Evolutionary conservation across 2,113 vertebrate species (phyloP), one percentile per base, ranked within the genome.

Genomic region (Chauna torquata): DNA sequence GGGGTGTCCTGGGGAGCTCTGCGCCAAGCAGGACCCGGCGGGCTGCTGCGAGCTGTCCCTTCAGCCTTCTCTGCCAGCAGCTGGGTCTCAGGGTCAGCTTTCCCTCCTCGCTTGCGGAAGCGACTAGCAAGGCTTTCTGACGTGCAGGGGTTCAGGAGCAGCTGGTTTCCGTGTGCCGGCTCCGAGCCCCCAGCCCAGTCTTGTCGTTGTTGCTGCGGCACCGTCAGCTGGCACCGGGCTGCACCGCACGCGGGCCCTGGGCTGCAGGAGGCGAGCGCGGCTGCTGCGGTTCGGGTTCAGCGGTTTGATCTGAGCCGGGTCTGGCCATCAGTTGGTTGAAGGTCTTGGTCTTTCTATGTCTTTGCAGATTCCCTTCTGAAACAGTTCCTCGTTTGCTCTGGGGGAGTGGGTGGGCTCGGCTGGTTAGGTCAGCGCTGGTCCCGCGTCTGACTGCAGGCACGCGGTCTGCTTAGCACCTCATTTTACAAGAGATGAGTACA

Each of bases 391-490:
- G 2, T 58, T 57, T 42, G 30, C 18, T 58, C 57, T 61, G 7
- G 9, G 54, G 58, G 15, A 13, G 54, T 28, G 16, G 42, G 30
- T 69, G 66, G 54, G 54, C 86, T 82, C 65, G 42, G 58, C 32
- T 55, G 13, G 8, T 23, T 0, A 1, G 49, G 25, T n/a, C 75
- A 36, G 25, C 64, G 36, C 69, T 36, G 55, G 19, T 18, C n/a
- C 36, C 1, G 7, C 47, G 19, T 52, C 47, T 0, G 6, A 55
- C 55, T 52, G 74, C 49, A 47, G 62, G 25, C 27, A 4, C 0
- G 0, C 0, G 6, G 16, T 32, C 23, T 50, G 62, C 55, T 1
- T 5, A 75, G 69, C n/a, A 55, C 1, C 1, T 42, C 40, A 2
- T 28, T 45, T 27, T 10, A 30, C 16, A 6, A 17, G 0, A 3